Evolutionary conservation across 2,888 invertebrate species (phyloP).

Genomic region (Ophion costatus): DNA sequence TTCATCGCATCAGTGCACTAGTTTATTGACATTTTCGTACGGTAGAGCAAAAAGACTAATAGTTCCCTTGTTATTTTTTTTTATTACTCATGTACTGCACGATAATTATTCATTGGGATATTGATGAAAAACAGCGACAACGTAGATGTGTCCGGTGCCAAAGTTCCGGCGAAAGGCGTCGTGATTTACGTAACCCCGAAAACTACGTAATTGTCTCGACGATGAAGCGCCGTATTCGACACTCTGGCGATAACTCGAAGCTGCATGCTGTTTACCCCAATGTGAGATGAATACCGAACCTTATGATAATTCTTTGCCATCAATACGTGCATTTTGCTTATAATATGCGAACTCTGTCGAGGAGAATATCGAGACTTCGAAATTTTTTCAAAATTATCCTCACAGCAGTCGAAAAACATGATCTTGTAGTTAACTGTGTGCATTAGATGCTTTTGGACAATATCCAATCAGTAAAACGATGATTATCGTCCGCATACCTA

Average conservation of each 20-base stretch:
- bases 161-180: constrained; percentile 53
- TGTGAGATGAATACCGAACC: constrained; percentile 14
- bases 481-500: neutral
- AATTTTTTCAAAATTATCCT: neutral
- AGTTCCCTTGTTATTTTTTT: neutral
- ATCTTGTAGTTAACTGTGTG: too few relatives aligned
- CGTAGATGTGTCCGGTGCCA: constrained; percentile 25
- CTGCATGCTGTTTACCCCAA: neutral
- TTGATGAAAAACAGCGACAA: constrained; percentile 41
- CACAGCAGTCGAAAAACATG: neutral
- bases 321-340: neutral
- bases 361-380: neutral
- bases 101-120: neutral
- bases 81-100: neutral
- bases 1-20: neutral
- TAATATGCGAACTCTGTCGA: neutral
- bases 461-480: neutral
- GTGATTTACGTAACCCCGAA: constrained; percentile 57
- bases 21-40: neutral
- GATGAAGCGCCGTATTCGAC: constrained; percentile 27
- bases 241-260: constrained; percentile 33
- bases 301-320: constrained; percentile 10
- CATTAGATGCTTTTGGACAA: neutral
- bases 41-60: neutral
- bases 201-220: constrained; percentile 44